A percentile compares a stretch with the other conserved stretches of the same genome.
These are phyloP conservation scores for Glyphotaelius pellucidus DNA, from an alignment of 2,888 invertebrate species.

Conservation along the genomic window DNA sequence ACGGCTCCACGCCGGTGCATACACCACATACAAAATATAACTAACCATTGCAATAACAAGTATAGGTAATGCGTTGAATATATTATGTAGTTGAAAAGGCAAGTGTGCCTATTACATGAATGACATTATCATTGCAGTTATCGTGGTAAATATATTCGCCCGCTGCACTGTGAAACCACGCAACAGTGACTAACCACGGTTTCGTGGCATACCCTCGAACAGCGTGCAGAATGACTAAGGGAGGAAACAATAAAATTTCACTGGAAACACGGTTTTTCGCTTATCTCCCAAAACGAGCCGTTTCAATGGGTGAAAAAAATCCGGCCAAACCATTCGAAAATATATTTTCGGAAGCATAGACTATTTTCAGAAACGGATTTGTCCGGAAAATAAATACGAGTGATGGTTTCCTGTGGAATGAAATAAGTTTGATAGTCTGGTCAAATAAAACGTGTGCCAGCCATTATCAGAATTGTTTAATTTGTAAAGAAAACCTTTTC, in stretches of 20 bases:
- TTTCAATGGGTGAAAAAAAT: conserved; percentile 19
- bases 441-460: not conserved
- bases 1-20: too few species aligned
- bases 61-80: too few species aligned
- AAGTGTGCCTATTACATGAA: not conserved
- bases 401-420: conserved; percentile 5
- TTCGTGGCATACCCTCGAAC: not conserved
- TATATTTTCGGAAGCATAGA: conserved; percentile 8
- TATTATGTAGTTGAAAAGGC: too few species aligned
- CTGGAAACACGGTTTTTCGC: conserved; percentile 27
- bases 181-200: not conserved
- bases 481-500: not conserved
- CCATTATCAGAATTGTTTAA: not conserved
- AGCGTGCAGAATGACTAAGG: not conserved
- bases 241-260: conserved; percentile 28
- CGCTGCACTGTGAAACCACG: not conserved
- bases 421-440: not conserved
- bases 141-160: not conserved
- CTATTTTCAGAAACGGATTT: not conserved
- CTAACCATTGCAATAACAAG: too few species aligned
- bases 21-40: too few species aligned
- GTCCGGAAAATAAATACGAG: not conserved
- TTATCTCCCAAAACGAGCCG: conserved; percentile 5
- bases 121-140: not conserved
- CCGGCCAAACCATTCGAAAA: not conserved